These are phyloP conservation scores for Neelides sp. DNA, from an alignment of 1,140 invertebrate species.

Conservation along the genomic window DNA sequence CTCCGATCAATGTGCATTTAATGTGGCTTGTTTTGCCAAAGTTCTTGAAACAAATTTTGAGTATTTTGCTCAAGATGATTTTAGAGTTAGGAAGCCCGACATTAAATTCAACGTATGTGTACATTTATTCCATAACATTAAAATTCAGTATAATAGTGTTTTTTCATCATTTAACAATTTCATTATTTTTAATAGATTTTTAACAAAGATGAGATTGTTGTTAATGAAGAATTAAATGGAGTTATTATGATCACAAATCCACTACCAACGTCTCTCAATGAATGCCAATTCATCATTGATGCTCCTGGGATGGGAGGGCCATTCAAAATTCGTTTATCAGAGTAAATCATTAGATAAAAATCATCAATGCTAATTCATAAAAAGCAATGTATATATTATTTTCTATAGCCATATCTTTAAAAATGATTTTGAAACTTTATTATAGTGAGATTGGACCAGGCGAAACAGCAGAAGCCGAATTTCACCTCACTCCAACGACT, in stretches of 20 bases:
- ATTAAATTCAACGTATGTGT: conserved; percentile 58
- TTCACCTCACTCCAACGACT: conserved; percentile 55
- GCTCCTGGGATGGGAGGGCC: conserved; percentile 60
- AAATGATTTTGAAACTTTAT: conserved; percentile 5
- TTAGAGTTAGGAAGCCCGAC: conserved; percentile 74
- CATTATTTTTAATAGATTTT: conserved; percentile 1
- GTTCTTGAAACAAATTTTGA: conserved; percentile 72
- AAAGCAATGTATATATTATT: neutral
- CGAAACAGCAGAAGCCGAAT: conserved; percentile 49
- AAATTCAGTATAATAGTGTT: no score
- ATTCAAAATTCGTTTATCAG: conserved; percentile 51
- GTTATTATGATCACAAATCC: conserved; percentile 68
- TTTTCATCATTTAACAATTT: neutral
- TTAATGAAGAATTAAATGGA: conserved; percentile 50
- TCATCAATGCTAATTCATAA: neutral
- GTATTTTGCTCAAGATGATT: conserved; percentile 79
- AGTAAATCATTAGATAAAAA: conserved; percentile 38
- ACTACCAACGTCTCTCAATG: conserved; percentile 57
- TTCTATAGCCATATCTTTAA: neutral
- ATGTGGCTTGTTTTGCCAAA: conserved; percentile 63
- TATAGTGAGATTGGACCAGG: conserved; percentile 40
- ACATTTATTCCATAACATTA: neutral
- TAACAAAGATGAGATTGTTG: conserved; percentile 44
- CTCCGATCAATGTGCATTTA: conserved; percentile 67
- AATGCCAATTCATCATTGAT: conserved; percentile 62